Base-by-base conservation (phyloP, 2,113 vertebrate species). In the Hydrolagus affinis region DNA sequence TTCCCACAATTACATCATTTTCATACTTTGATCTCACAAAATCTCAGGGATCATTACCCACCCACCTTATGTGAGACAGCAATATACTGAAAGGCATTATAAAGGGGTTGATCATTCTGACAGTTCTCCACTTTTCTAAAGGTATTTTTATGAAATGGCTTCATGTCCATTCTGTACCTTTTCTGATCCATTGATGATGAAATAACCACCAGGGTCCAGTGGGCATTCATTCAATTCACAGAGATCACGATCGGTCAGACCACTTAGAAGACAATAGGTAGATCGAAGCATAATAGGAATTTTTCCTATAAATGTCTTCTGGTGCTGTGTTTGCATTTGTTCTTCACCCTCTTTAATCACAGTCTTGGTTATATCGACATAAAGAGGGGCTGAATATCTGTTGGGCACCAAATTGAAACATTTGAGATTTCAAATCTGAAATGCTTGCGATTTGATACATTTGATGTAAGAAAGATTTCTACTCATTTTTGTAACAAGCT, bases 211-310 rank as follows among this genome's bases (percentile, higher is more conserved):
- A 0, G 98, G 98, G 89, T 99, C 98, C 32, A 99, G 95, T 0
- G 98, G 97, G 86, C 98, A 99, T 86, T 99, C 98, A 17, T 99
- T 99, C 86, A 99, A 93, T 87, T 99, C 96, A 87, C 97, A 99
- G 56, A 99, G 93, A 86, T 99, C 98, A 91, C 97, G 91, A 86
- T 99, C 98, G 0, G 97, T 99, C 86, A 98, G 90, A 83, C 97
- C 96, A 3, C 98, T 99, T 83, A 99, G 90, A 10, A 98, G 90
- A 87, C 98, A 99, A 90, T 99, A 99, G 0, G 98, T 99, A 68
- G 98, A 99, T 85, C 98, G 96, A 25, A 99, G 92, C 98, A 99
- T 99, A 89, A 99, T 99, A 86, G 98, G 98, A 89, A 99, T 99
- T 87, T 99, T 99, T 17, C 98, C 98, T 72, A 99, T 99, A 86